Evolutionary conservation across 2,113 vertebrate species (phyloP), one percentile per base, ranked within the genome.

Genomic region (Enhydra lutris): DNA sequence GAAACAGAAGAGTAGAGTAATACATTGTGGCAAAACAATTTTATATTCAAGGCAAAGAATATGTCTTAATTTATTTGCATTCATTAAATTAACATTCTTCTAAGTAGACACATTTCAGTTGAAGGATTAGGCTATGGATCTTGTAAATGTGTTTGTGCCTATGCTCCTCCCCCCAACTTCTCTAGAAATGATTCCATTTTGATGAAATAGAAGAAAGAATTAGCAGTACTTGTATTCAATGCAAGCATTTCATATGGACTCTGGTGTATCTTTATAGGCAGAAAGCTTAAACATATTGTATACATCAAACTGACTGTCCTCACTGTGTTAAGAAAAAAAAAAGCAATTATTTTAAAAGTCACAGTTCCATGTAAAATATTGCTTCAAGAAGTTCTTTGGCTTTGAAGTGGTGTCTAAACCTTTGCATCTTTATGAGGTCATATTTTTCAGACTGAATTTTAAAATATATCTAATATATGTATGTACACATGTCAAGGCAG

Each of bases 391-490:
- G 80, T 95, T 94, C 17, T 42, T 97, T 95, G 71, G 95, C 80
- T 97, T 95, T 96, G 94, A 97, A 97, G 94, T 97, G 94, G 39
- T 63, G 29, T 95, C 74, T 97, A 91, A 95, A 89, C 89, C 81
- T 96, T 97, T 97, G 90, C 71, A 95, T 97, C 76, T 96, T 97
- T 95, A 97, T 94, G 94, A 97, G 95, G 95, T 96, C 94, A 97
- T 97, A 92, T 97, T 98, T 98, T 94, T 95, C 80, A 92, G 89
- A 34, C 31, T 89, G 87, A 95, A 96, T 89, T 94, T 97, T 96
- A 95, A 97, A 96, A 88, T 89, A 57, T 55, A 79, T 95, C 89
- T 96, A 97, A 97, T 97, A 94, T 97, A 96, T 94, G 95, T 96
- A 96, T 96, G 90, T 96, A 97, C 88, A 97, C 90, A 97, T 95